phyloP scores from a whole-genome alignment of 1,140 invertebrate species.

The Plutomurus gul region DNA sequence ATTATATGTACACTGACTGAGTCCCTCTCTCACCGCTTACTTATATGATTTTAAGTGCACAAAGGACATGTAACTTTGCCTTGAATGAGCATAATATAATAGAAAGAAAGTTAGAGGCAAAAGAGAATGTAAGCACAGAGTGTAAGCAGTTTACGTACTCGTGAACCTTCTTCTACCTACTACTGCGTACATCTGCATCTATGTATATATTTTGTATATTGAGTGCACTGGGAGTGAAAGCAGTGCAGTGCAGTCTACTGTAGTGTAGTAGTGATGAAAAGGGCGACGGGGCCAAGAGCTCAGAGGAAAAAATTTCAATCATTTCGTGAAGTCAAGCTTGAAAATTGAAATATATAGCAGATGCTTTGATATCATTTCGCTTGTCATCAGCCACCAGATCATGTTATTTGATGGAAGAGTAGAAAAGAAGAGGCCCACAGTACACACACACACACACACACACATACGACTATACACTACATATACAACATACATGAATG shows the following conservation, averaged over 20 bases:
- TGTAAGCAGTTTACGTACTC: too few relatives aligned
- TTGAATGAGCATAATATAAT: not conserved
- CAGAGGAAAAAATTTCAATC: constrained; percentile 56
- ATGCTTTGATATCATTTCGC: constrained; percentile 57
- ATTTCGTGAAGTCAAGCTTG: constrained; percentile 56
- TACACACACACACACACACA: not conserved
- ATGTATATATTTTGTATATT: not conserved
- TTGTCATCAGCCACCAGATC: constrained; percentile 55
- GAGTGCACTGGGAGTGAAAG: too few relatives aligned
- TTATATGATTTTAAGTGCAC: not conserved
- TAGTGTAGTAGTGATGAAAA: constrained; percentile 13
- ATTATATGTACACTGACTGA: not conserved
- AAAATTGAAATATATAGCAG: constrained; percentile 57
- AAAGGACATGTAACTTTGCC: not conserved
- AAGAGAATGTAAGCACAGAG: not conserved
- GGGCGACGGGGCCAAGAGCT: constrained; percentile 10
- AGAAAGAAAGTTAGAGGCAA: not conserved
- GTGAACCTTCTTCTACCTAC: too few relatives aligned
- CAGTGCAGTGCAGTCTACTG: not conserved
- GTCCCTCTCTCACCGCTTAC: not conserved
- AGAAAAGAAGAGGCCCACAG: constrained; percentile 1
- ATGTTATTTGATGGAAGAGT: constrained; percentile 54
- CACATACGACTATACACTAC: not conserved
- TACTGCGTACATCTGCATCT: too few relatives aligned
- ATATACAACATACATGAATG: not conserved